Conservation (phyloP, 92 coral and sea anemone species). For the Pocillopora grandis region DNA sequence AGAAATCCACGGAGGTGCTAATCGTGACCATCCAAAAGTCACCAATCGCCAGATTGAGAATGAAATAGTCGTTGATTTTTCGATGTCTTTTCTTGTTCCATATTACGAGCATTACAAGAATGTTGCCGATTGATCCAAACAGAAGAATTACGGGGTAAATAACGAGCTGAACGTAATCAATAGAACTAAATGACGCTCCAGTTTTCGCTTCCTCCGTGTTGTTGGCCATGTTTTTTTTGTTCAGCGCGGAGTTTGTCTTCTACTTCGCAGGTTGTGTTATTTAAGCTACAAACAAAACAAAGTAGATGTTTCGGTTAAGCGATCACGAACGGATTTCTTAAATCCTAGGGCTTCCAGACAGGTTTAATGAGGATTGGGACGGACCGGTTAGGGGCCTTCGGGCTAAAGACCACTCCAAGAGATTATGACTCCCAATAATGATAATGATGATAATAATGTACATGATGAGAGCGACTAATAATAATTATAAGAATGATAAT, state of each 20-base stretch:
- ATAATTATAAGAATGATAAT: no score
- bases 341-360: no score
- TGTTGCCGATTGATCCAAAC: constrained; percentile 72
- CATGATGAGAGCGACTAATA: no score
- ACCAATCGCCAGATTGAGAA: constrained; percentile 66
- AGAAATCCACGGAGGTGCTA: constrained; percentile 77
- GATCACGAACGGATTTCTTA: no score
- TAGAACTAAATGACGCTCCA: not conserved
- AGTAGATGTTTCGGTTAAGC: not conserved
- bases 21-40: constrained; percentile 62
- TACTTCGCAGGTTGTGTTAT: not conserved
- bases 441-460: no score
- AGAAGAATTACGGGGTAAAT: constrained; percentile 58
- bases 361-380: no score
- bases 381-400: no score
- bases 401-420: no score
- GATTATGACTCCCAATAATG: no score
- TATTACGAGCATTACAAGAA: constrained; percentile 67
- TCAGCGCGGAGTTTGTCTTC: not conserved
- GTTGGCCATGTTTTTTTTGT: not conserved
- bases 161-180: constrained; percentile 58
- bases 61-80: constrained; percentile 75
- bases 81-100: constrained; percentile 60
- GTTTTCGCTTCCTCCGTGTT: not conserved
- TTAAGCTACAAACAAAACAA: not conserved